phyloP scores from a whole-genome alignment of 2,888 invertebrate genomes.

The Charanyca ferruginea region DNA sequence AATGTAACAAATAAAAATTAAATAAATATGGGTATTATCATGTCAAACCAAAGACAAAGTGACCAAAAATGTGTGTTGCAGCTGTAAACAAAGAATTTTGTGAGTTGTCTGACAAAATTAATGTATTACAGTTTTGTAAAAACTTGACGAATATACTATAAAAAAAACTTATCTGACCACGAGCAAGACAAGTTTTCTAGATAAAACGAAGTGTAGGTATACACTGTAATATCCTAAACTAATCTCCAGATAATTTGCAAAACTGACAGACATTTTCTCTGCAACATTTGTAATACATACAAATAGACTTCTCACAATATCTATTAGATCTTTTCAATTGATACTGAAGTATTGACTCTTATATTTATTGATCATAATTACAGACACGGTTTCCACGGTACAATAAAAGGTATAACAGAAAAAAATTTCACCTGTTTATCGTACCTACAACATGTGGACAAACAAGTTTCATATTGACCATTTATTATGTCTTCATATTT shows the following conservation, averaged over 20 bases:
- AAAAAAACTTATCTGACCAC: no score
- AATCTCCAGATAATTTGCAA: not conserved
- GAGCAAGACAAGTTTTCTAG: no score
- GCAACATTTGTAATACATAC: constrained; percentile 1
- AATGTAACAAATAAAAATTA: no score
- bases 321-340: constrained; percentile 44
- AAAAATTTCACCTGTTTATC: constrained; percentile 41
- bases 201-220: no score
- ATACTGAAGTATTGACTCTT: constrained; percentile 48
- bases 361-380: constrained; percentile 62
- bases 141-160: no score
- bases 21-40: no score
- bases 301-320: constrained; percentile 37
- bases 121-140: no score
- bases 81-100: no score
- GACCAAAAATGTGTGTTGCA: no score
- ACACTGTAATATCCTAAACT: not conserved
- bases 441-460: constrained; percentile 15
- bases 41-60: no score
- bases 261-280: not conserved
- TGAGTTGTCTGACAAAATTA: no score
- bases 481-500: constrained; percentile 7
- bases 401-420: constrained; percentile 28
- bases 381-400: constrained; percentile 33
- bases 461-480: constrained; percentile 34